Percentiles rank a stretch among this genome's conserved stretches.
Evolutionary conservation across 92 coral and sea anemone genomes (phyloP).

Genomic region (Palythoa heliodiscus): DNA sequence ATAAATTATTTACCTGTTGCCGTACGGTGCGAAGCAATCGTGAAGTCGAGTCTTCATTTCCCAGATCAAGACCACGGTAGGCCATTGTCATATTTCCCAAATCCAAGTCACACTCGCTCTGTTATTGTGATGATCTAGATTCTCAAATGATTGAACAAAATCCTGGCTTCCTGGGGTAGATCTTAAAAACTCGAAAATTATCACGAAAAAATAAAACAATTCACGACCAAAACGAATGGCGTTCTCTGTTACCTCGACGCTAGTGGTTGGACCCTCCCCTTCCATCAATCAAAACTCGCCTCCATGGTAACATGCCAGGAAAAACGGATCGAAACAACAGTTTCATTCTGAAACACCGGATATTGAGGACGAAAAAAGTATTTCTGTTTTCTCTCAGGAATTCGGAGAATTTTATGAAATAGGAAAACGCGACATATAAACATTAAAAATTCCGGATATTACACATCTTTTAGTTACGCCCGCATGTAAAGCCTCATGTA

Average conservation of each 20-base stretch:
- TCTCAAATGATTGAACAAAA: slow-evolving; percentile 11
- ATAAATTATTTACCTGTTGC: slow-evolving; percentile 77
- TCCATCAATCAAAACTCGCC: slow-evolving; percentile 19
- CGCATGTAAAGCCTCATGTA: neutral
- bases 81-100: slow-evolving; percentile 58
- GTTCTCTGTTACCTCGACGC: slow-evolving; percentile 39
- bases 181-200: slow-evolving; percentile 26
- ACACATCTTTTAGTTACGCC: neutral
- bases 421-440: neutral
- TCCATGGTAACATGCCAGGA: slow-evolving; percentile 30
- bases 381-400: slow-evolving; percentile 29
- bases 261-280: slow-evolving; percentile 32
- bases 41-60: slow-evolving; percentile 73
- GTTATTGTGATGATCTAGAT: slow-evolving; percentile 18
- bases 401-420: neutral
- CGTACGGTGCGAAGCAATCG: slow-evolving; percentile 82
- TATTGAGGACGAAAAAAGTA: neutral
- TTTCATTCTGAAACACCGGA: slow-evolving; percentile 10
- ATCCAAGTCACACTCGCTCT: slow-evolving; percentile 16
- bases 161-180: neutral
- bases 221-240: slow-evolving; percentile 35
- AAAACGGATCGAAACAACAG: neutral
- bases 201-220: slow-evolving; percentile 15
- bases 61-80: slow-evolving; percentile 70
- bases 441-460: neutral